A percentile compares a stretch with the other conserved stretches of the same genome.
Evolutionary conservation across 1,140 invertebrate genomes (phyloP).

Genomic region (Vollenhovia emeryi): DNA sequence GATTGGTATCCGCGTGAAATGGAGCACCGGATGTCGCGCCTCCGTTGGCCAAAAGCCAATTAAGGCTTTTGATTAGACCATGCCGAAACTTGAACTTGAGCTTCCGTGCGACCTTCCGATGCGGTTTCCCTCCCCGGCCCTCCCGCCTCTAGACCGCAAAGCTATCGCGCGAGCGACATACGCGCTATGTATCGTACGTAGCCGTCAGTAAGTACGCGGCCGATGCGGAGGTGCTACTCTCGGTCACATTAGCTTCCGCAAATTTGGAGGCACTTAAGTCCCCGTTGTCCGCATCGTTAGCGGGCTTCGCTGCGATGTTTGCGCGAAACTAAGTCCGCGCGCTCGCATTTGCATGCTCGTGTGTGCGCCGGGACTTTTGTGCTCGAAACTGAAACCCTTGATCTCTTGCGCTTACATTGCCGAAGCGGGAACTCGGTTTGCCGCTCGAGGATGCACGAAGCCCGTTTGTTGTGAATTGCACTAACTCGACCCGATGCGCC

Average conservation of each 20-base stretch:
- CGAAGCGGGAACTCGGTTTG: not conserved
- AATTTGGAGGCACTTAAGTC: slow-evolving; percentile 62
- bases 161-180: slow-evolving; percentile 40
- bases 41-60: slow-evolving; percentile 68
- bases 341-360: not conserved
- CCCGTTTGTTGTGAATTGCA: not conserved
- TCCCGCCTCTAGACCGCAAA: slow-evolving; percentile 4
- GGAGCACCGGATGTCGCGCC: slow-evolving; percentile 37
- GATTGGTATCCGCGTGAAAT: slow-evolving; percentile 48
- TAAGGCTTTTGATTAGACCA: slow-evolving; percentile 73
- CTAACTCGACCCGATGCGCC: not conserved
- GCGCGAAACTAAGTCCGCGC: not conserved
- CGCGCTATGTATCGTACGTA: not conserved
- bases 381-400: not conserved
- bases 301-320: slow-evolving; percentile 1
- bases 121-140: not conserved
- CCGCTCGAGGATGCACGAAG: not conserved
- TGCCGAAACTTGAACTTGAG: slow-evolving; percentile 59
- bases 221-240: slow-evolving; percentile 1
- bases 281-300: slow-evolving; percentile 14
- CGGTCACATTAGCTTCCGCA: slow-evolving; percentile 27
- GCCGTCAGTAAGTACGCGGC: slow-evolving; percentile 42
- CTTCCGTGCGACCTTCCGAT: slow-evolving; percentile 58
- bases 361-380: not conserved
- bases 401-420: not conserved